These are phyloP conservation scores for Syrista parreyssii DNA, from an alignment of 2,888 invertebrate genomes.

Conservation along the genomic window DNA sequence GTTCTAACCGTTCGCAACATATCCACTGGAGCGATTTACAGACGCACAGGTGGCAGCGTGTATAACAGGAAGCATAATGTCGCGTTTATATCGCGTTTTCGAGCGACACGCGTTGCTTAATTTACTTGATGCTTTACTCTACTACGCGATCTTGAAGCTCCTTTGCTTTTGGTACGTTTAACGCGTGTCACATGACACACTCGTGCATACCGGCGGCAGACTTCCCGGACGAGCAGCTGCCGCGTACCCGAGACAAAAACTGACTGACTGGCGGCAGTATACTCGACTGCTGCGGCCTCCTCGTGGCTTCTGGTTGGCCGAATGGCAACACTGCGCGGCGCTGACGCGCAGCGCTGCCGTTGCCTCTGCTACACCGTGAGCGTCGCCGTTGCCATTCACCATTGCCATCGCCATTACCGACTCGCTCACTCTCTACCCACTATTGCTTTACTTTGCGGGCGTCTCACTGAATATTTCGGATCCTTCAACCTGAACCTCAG, in stretches of 20 bases:
- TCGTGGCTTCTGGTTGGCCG: conserved; percentile 24
- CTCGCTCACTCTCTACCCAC: conserved; percentile 1
- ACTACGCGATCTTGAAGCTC: neutral
- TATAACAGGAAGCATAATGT: conserved; percentile 37
- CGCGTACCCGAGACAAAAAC: conserved; percentile 52
- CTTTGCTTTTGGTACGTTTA: neutral
- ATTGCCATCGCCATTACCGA: neutral
- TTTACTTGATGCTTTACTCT: neutral
- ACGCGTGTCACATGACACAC: conserved; percentile 50
- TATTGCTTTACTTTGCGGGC: too few species aligned
- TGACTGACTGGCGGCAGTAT: conserved; percentile 42
- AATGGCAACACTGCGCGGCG: conserved; percentile 30
- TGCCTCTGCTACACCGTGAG: neutral
- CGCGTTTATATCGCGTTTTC: conserved; percentile 7
- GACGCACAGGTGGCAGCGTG: conserved; percentile 23
- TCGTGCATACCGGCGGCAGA: conserved; percentile 35
- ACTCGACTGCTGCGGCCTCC: conserved; percentile 29
- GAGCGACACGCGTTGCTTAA: neutral
- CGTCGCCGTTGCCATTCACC: neutral
- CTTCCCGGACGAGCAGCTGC: conserved; percentile 36
- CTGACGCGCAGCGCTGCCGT: conserved; percentile 23
- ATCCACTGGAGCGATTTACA: conserved; percentile 29
- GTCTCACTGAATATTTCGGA: too few species aligned
- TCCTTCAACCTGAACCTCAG: neutral
- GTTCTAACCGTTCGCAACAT: conserved; percentile 44